Evolutionary conservation across 2,888 invertebrate genomes (phyloP).

Genomic region (Parochlus steinenii): DNA sequence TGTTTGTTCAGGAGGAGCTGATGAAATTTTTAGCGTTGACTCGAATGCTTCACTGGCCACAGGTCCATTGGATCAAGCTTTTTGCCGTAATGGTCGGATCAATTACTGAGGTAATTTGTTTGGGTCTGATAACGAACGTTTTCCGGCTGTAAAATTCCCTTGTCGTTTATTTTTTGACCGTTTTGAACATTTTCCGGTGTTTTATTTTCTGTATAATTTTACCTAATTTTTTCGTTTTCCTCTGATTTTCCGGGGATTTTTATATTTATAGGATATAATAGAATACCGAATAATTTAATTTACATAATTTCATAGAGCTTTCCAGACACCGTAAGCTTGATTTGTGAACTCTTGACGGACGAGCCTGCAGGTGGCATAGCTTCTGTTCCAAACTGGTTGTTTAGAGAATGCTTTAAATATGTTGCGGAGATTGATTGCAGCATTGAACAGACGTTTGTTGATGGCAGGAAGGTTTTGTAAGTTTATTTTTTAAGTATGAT

Average conservation of each 20-base stretch:
- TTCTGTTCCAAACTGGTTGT: constrained; percentile 47
- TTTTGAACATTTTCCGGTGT: no score
- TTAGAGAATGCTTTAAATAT: constrained; percentile 40
- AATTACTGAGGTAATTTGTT: constrained; percentile 38
- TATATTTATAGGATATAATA: no score
- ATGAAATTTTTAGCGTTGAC: constrained; percentile 53
- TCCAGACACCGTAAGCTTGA: constrained; percentile 58
- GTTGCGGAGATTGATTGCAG: constrained; percentile 36
- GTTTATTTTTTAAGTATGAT: constrained; percentile 10
- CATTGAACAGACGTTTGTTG: constrained; percentile 17
- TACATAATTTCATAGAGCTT: constrained; percentile 39
- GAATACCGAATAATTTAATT: no score
- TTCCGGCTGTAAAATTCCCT: no score
- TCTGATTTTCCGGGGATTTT: no score
- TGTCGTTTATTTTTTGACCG: no score
- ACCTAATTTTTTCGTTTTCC: no score
- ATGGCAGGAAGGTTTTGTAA: constrained; percentile 18
- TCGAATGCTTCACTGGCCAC: constrained; percentile 26
- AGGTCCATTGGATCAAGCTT: constrained; percentile 55
- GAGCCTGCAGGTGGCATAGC: constrained; percentile 73
- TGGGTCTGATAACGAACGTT: no score
- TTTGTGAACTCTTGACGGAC: constrained; percentile 66
- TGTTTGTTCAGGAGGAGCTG: constrained; percentile 17
- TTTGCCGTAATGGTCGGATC: constrained; percentile 55
- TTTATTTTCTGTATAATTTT: no score